Evolutionary conservation across 2,888 invertebrate genomes (phyloP), one percentile per base, ranked within the genome.

Genomic region (Calameuta idolon): DNA sequence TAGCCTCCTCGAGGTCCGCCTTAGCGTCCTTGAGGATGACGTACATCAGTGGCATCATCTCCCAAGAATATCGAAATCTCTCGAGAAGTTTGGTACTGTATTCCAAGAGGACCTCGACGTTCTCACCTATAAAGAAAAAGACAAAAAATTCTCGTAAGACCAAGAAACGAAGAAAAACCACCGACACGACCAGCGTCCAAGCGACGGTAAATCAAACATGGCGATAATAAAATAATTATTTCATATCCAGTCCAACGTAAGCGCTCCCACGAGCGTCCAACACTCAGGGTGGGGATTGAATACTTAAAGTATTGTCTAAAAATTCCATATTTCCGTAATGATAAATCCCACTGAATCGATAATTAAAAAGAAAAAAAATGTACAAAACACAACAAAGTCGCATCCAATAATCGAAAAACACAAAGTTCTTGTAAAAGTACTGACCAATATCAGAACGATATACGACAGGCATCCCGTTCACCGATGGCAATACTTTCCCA

Each of bases 11-110:
- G 77, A 96, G 92, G 91, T 96, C 95, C 69, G 94, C 95, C 80
- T 94, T 93, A 75, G 95, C 95, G 87, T 95, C 95, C 90, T 96
- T 96, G 80, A 96, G 93, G 91, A 96, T 96, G 88, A 95, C 95
- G 92, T 96, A 95, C 93, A 96, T 95, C 69, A 96, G 92, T 33
- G 96, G 95, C 94, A 96, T 94, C 94, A 96, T 95, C 90, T 96
- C 95, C 95, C 95, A 96, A 5, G 96, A 95, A 91, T 96, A 96
- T 89, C 94, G 94, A 92, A 96, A 96, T 92, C 94, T 95, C 89
- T 96, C 95, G 90, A 95, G 92, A 79, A 96, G 93, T 89, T 95
- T 95, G 87, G 95, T 94, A 89, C 96, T 96, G 92, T 95, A 95
- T 87, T 96, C 95, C 89, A 96, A 92, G 86, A 95, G 91, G 77